Evolutionary conservation across 2,888 invertebrate genomes (phyloP).

Genomic region (Dorcus hopei): DNA sequence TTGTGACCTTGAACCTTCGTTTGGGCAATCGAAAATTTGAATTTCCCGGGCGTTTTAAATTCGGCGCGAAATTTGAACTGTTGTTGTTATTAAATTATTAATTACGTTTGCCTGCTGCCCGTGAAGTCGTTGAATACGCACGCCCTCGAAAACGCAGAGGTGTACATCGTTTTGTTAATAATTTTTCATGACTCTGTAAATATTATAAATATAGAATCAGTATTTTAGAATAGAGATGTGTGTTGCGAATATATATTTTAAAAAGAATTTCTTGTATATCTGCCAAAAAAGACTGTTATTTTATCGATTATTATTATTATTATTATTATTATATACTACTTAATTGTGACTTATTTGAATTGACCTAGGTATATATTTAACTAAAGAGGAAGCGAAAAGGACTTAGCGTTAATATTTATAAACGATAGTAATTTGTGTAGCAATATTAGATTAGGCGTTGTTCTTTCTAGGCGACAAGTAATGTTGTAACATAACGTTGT

Average conservation of each 20-base stretch:
- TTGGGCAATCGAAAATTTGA: too few species aligned
- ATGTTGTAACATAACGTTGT: slow-evolving; percentile 26
- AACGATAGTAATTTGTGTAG: slow-evolving; percentile 33
- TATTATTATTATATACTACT: slow-evolving; percentile 16
- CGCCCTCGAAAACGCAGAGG: too few species aligned
- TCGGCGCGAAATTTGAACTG: too few species aligned
- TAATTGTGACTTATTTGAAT: background rate
- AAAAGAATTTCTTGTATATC: slow-evolving; percentile 39
- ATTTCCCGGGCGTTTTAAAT: too few species aligned
- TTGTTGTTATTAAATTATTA: too few species aligned
- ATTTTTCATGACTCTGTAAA: slow-evolving; percentile 18
- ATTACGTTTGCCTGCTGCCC: too few species aligned
- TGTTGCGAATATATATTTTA: slow-evolving; percentile 30
- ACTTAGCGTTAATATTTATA: slow-evolving; percentile 17
- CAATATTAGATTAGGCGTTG: slow-evolving; percentile 34
- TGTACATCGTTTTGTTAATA: too few species aligned
- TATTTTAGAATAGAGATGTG: slow-evolving; percentile 29
- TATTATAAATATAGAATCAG: slow-evolving; percentile 28
- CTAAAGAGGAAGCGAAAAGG: slow-evolving; percentile 1
- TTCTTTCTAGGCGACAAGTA: slow-evolving; percentile 21
- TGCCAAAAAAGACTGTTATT: slow-evolving; percentile 47
- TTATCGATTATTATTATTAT: slow-evolving; percentile 33
- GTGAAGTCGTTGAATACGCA: too few species aligned
- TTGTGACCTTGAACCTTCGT: too few species aligned
- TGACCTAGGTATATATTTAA: slow-evolving; percentile 8